These are phyloP conservation scores for Tyrannus savana DNA, from an alignment of 2,113 vertebrate genomes.

Conservation along the genomic window DNA sequence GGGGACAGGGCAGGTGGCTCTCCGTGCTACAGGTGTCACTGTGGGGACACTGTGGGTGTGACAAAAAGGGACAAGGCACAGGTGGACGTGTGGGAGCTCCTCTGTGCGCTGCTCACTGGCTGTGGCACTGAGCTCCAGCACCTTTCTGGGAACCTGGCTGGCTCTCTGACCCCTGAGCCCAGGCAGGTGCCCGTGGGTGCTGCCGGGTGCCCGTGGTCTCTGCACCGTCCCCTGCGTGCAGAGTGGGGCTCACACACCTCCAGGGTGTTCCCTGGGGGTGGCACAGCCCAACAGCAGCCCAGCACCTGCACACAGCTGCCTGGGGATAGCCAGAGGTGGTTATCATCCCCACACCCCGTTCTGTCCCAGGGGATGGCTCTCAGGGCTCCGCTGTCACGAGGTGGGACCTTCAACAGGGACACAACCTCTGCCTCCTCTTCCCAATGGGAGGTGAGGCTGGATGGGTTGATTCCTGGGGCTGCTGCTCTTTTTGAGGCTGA, in stretches of 20 bases:
- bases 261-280: not conserved
- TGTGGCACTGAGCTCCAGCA: not conserved
- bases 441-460: not conserved
- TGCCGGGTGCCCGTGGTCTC: accelerated
- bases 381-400: not conserved
- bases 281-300: not conserved
- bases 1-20: not conserved
- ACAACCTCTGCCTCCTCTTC: not conserved
- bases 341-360: accelerated
- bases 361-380: not conserved
- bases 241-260: not conserved
- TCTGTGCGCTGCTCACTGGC: not conserved
- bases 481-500: not conserved
- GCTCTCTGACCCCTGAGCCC: not conserved
- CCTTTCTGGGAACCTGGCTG: not conserved
- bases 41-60: not conserved
- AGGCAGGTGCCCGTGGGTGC: accelerated
- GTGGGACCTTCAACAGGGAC: accelerated
- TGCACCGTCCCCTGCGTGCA: not conserved
- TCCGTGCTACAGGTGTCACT: accelerated
- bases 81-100: not conserved
- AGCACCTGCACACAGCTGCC: not conserved
- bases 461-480: not conserved
- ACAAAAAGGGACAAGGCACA: not conserved
- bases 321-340: too few relatives aligned